Evolutionary conservation across 2,797 vertebrate species (phyloP).

Genomic region (Cossypha dichroa): DNA sequence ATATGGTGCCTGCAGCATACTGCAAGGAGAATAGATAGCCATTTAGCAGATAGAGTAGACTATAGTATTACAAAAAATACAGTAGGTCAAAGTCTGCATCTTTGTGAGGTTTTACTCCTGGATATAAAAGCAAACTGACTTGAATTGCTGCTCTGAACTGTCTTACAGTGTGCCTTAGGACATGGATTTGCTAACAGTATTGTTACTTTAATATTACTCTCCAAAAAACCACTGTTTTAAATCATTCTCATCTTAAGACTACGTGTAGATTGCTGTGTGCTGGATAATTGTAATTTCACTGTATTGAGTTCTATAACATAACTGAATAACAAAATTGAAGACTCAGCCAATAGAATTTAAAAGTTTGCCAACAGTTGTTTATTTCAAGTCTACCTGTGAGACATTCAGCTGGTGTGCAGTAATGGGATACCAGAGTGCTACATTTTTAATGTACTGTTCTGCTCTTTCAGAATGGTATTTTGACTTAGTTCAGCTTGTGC

Average conservation of each 20-base stretch:
- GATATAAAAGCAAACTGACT: not conserved
- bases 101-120: not conserved
- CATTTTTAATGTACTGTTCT: slow-evolving; percentile 35
- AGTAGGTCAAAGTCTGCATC: not conserved
- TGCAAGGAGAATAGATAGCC: not conserved
- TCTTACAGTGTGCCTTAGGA: not conserved
- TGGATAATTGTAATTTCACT: not conserved
- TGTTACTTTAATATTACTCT: not conserved
- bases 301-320: not conserved
- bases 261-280: not conserved
- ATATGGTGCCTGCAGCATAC: not conserved
- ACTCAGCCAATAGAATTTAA: not conserved
- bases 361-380: not conserved
- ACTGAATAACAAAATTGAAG: not conserved
- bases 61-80: not conserved
- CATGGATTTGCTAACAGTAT: not conserved
- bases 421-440: slow-evolving; percentile 38
- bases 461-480: not conserved
- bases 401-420: not conserved
- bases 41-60: not conserved
- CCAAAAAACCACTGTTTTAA: not conserved
- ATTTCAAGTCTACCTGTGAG: not conserved
- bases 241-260: not conserved
- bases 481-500: not conserved
- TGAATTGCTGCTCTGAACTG: not conserved